Evolutionary conservation across 2,888 invertebrate genomes (phyloP).

Genomic region (Drosophila multiciliata): DNA sequence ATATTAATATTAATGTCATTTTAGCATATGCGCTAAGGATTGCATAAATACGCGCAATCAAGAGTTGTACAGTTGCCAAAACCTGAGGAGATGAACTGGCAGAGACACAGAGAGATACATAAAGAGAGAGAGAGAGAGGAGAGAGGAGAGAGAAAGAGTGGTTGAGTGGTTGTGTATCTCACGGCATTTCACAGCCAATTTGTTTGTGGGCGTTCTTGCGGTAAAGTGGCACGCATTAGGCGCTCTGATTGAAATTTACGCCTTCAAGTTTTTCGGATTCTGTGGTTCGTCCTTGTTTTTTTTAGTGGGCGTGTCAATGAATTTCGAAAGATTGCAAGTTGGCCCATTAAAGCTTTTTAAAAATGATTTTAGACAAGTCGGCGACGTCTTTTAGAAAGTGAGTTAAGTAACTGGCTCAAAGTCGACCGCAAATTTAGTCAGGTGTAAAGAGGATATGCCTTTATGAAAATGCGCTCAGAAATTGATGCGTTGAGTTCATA

Average conservation of each 20-base stretch:
- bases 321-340: background rate
- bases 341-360: slow-evolving; percentile 20
- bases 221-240: slow-evolving; percentile 50
- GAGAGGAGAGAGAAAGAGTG: background rate
- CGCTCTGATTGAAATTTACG: slow-evolving; percentile 70
- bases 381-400: background rate
- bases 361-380: background rate
- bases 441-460: background rate
- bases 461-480: background rate
- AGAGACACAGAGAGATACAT: background rate
- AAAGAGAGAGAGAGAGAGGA: background rate
- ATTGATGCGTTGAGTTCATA: background rate
- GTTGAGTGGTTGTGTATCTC: slow-evolving; percentile 19
- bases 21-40: slow-evolving; percentile 43
- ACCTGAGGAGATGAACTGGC: slow-evolving; percentile 36
- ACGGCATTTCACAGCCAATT: slow-evolving; percentile 51
- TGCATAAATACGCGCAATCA: slow-evolving; percentile 59
- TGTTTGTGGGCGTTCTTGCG: slow-evolving; percentile 45
- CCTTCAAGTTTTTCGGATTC: slow-evolving; percentile 45
- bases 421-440: background rate
- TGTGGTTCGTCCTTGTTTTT: slow-evolving; percentile 15
- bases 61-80: slow-evolving; percentile 53
- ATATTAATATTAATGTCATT: slow-evolving; percentile 72
- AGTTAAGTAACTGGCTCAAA: slow-evolving; percentile 10
- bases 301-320: slow-evolving; percentile 10